phyloP scores from a whole-genome alignment of 2,888 invertebrate genomes.

The Plutella xylostella region DNA sequence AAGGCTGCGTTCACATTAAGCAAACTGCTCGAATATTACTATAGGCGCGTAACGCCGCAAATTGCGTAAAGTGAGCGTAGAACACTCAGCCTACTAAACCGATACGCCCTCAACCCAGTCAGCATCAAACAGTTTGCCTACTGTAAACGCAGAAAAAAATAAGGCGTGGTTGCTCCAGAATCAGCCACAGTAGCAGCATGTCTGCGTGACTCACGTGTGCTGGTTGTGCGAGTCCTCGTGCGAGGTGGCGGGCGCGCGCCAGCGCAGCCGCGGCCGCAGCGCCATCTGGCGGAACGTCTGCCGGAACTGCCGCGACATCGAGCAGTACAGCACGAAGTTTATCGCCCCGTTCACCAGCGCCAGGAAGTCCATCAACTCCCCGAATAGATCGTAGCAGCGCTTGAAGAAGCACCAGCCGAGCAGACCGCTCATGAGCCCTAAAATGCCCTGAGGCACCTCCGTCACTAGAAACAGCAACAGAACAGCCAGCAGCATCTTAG shows the following conservation, averaged over 20 bases:
- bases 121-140: too few species aligned
- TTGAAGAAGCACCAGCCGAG: conserved; percentile 79
- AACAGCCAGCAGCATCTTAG: conserved; percentile 89
- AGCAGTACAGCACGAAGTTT: conserved; percentile 93
- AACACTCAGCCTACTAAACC: too few species aligned
- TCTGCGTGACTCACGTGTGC: conserved; percentile 69
- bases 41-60: too few species aligned
- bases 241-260: conserved; percentile 65
- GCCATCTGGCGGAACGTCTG: conserved; percentile 81
- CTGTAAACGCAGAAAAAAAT: too few species aligned
- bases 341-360: conserved; percentile 92
- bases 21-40: too few species aligned
- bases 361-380: conserved; percentile 90
- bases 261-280: conserved; percentile 73
- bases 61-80: too few species aligned
- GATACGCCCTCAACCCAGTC: too few species aligned
- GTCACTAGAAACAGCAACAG: conserved; percentile 87
- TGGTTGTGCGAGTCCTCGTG: conserved; percentile 74
- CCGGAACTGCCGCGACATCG: conserved; percentile 94
- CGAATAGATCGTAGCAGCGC: conserved; percentile 83
- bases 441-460: conserved; percentile 86
- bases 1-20: too few species aligned
- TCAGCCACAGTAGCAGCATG: too few species aligned
- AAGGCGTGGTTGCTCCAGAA: too few species aligned
- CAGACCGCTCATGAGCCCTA: conserved; percentile 78